Evolutionary conservation across 2,113 vertebrate species (phyloP).

Genomic region (Sturnus vulgaris): DNA sequence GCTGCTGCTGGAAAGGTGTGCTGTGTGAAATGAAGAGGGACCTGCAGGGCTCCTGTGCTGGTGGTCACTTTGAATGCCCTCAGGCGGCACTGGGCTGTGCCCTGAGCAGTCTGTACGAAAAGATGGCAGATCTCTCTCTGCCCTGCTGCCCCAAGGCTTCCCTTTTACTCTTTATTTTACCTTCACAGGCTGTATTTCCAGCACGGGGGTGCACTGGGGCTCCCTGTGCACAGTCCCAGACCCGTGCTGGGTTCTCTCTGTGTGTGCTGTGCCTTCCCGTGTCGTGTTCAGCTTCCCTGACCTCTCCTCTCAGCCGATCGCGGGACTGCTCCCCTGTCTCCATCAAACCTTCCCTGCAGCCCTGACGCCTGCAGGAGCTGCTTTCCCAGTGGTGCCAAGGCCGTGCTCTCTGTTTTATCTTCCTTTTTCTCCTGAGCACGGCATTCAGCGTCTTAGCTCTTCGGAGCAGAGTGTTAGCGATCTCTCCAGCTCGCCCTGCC

Average conservation of each 20-base stretch:
- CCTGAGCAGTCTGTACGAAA: not conserved
- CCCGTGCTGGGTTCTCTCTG: accelerated
- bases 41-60: accelerated
- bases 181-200: not conserved
- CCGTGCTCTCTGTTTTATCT: accelerated
- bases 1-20: no score
- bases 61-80: accelerated
- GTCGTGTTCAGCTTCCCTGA: accelerated
- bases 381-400: not conserved
- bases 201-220: not conserved
- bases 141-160: not conserved
- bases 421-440: not conserved
- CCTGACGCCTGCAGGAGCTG: not conserved
- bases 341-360: not conserved
- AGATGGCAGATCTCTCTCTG: not conserved
- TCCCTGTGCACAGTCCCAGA: accelerated
- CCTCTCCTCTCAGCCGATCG: not conserved
- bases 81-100: not conserved
- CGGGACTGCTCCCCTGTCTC: not conserved
- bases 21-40: accelerated
- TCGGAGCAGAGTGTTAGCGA: accelerated
- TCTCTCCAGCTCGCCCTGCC: accelerated
- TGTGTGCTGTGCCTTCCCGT: accelerated
- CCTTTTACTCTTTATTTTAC: not conserved
- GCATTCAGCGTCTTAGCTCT: not conserved